Evolutionary conservation across 2,113 vertebrate genomes (phyloP).

Genomic region (Dipodomys stephensi): DNA sequence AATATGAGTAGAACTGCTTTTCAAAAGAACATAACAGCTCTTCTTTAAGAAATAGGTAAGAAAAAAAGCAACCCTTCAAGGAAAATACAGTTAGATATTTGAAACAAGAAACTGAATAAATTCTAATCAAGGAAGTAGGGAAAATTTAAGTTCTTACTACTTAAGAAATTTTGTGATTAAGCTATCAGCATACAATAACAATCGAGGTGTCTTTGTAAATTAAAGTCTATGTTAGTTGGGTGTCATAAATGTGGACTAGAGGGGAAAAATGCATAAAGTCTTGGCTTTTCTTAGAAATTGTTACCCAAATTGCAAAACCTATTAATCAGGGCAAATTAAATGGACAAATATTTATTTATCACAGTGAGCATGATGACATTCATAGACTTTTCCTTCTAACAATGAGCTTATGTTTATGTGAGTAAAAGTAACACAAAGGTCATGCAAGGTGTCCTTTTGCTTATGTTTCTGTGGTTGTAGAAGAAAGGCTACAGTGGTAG

Average conservation of each 20-base stretch:
- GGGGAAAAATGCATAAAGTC: background rate
- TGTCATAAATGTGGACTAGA: background rate
- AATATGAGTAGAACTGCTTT: background rate
- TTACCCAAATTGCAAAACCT: background rate
- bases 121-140: background rate
- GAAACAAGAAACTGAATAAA: background rate
- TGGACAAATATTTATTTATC: background rate
- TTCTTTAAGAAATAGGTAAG: background rate
- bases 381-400: background rate
- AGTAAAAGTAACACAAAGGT: background rate
- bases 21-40: background rate
- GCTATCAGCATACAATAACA: background rate
- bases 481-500: background rate
- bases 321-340: background rate
- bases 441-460: background rate
- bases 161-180: background rate
- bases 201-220: background rate
- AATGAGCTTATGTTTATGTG: too few relatives aligned
- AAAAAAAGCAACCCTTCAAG: background rate
- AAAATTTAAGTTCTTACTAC: background rate
- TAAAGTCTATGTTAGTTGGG: background rate
- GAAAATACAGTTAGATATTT: background rate
- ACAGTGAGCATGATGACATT: background rate
- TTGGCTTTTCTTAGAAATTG: background rate
- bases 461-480: too few relatives aligned